Base-by-base conservation (phyloP, 2,888 invertebrate species). In the Parnassius mnemosyne region DNA sequence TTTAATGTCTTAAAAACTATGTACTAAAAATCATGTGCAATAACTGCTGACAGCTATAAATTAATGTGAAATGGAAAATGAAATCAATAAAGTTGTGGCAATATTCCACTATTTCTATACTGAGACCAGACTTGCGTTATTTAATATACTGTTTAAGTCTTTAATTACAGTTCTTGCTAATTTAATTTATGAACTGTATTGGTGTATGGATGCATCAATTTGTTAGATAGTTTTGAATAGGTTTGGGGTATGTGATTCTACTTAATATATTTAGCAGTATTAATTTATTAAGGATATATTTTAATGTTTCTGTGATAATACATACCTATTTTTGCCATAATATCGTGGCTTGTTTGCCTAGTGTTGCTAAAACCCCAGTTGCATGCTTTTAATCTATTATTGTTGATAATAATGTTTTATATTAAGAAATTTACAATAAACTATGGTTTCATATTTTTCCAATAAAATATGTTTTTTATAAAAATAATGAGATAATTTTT, bases 281-380 rank as follows among this genome's bases (percentile, higher is more conserved):
- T 66, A 63, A 65, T 56, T 63, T 55, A 55, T 58, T 60, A 53
- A 60, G 50, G 12, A 34, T 65, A 57, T 55, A 54, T 64, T 62
- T 63, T 62, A 72, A 68, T 65, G 53, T 69, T 70, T 71, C 74
- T 74, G 74, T 74, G 74, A 73, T 74, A 74, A 70, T 64, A 66
- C 67, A 34, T 34, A 34, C 34, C 34, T 63, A 65, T 61, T 67
- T 69, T 69, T 67, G 66, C 69, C 67, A 69, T 70, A 68, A 61
- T 67, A 52, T 59, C 63, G 61, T 63, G 50, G 57, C 41, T 49
- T 34, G 7, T 46, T 50, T 51, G 53, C 61, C 63, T 66, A 53
- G 57, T 51, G 52, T 61, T 59, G 51, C 52, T 53, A n/a, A 56
- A 62, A 70, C 69, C 69, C 70, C 67, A 65, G 58, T 60, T 69